Conservation (phyloP, 2,797 vertebrate genomes). For the Australoheros facetus region DNA sequence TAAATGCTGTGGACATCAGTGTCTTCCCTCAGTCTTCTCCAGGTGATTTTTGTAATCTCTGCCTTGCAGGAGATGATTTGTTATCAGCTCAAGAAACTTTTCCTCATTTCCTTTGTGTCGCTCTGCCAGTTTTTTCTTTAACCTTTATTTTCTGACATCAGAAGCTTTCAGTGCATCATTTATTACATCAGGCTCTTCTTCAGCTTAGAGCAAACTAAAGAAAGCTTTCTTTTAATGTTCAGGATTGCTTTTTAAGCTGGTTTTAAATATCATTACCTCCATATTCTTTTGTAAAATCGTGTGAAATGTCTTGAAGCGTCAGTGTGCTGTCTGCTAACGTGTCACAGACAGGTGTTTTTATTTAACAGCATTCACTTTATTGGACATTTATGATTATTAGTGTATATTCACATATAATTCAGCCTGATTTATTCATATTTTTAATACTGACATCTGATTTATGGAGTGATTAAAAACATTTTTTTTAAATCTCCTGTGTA, state of each 20-base stretch:
- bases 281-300: not conserved
- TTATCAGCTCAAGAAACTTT: not conserved
- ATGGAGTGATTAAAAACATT: rapidly evolving
- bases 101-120: not conserved
- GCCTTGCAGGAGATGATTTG: not conserved
- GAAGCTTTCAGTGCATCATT: rapidly evolving
- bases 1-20: not conserved
- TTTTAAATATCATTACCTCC: too few species aligned
- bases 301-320: not conserved
- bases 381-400: not conserved
- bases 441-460: not conserved
- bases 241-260: not conserved
- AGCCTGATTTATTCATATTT: too few species aligned
- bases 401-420: too few species aligned
- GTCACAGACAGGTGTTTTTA: not conserved
- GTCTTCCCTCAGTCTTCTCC: not conserved
- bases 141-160: not conserved
- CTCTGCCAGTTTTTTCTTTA: not conserved
- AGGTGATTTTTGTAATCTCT: not conserved
- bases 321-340: not conserved
- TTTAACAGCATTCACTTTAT: too few species aligned
- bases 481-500: not conserved
- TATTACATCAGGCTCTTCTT: rapidly evolving
- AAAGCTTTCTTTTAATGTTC: too few species aligned
- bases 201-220: too few species aligned